Percentiles rank a stretch among this genome's conserved stretches.
Evolutionary conservation across 1,140 invertebrate species (phyloP).

Genomic region (Ptiloglossa arizonensis): DNA sequence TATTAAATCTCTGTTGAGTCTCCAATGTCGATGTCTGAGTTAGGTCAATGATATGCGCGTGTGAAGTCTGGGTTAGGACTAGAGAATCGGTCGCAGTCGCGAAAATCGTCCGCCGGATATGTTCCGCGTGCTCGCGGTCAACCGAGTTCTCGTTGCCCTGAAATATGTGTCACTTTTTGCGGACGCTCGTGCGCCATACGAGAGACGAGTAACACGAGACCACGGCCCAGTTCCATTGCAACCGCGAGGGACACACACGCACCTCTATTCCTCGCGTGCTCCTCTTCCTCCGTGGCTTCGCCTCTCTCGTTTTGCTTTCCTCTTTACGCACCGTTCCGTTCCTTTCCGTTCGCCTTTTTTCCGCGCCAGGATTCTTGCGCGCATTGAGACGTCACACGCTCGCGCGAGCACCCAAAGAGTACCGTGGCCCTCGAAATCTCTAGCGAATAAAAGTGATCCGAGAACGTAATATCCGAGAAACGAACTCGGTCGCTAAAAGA

Average conservation of each 20-base stretch:
- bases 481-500: no score
- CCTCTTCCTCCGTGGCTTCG: slow-evolving; percentile 1
- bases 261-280: background rate
- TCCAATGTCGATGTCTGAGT: no score
- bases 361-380: background rate
- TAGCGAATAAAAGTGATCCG: no score
- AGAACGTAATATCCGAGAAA: no score
- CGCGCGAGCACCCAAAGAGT: no score
- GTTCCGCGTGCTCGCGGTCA: slow-evolving; percentile 45
- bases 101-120: slow-evolving; percentile 35
- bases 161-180: slow-evolving; percentile 70
- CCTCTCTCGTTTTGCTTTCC: background rate
- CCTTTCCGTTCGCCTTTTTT: background rate
- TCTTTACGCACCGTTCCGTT: background rate
- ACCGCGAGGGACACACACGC: slow-evolving; percentile 27
- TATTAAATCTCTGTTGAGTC: no score
- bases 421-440: no score
- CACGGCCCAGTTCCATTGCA: slow-evolving; percentile 61
- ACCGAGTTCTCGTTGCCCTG: slow-evolving; percentile 45
- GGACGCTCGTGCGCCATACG: slow-evolving; percentile 37
- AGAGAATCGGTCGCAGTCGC: slow-evolving; percentile 13
- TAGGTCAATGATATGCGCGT: no score
- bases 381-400: background rate
- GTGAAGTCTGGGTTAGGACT: no score
- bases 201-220: slow-evolving; percentile 63